These are phyloP conservation scores for Saturnia japonica DNA, from an alignment of 2,888 invertebrate genomes.

Conservation along the genomic window DNA sequence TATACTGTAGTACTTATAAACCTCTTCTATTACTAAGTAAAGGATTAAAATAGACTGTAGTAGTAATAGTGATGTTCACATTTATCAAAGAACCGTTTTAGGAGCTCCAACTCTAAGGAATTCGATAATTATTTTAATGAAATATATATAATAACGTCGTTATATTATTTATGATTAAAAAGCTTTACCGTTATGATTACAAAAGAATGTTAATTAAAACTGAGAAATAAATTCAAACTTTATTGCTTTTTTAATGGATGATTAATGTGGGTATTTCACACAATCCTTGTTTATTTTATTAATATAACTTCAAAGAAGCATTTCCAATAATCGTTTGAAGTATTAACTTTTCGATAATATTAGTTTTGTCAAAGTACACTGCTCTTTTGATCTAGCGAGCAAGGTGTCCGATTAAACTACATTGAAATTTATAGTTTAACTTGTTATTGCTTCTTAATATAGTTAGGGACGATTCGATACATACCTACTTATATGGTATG, in stretches of 20 bases:
- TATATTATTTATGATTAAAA: background rate
- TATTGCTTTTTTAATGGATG: conserved; percentile 20
- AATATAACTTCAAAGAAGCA: background rate
- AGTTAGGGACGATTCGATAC: no score
- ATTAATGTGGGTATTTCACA: conserved; percentile 21
- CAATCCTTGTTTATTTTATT: background rate
- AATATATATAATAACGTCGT: no score
- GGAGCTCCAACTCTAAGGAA: no score
- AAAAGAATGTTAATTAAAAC: conserved; percentile 3
- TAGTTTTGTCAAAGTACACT: background rate
- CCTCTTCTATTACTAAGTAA: no score
- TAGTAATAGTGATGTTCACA: no score
- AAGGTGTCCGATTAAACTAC: background rate
- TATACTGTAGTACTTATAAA: no score
- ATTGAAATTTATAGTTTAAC: background rate
- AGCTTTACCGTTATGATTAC: background rate
- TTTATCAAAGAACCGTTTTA: no score
- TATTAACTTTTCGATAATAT: background rate
- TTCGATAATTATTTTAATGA: no score
- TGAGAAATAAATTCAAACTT: conserved; percentile 17
- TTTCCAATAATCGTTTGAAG: conserved; percentile 1
- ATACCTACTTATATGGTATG: no score
- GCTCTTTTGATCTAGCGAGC: background rate
- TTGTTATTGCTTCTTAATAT: background rate
- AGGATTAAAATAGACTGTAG: no score